Evolutionary conservation across 2,888 invertebrate species (phyloP).

Genomic region (Meloe dianella): DNA sequence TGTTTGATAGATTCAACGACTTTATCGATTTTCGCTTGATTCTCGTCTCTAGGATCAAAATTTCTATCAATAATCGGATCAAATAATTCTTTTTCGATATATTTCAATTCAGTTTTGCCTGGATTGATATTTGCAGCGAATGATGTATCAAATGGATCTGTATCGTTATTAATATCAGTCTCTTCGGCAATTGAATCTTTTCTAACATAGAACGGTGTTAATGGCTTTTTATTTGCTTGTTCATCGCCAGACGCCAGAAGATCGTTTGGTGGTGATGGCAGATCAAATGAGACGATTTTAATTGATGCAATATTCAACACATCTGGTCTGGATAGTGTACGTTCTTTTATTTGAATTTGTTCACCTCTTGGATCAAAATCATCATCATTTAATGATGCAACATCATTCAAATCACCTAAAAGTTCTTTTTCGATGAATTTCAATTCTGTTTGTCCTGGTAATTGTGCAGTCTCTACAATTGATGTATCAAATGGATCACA

Average conservation of each 20-base stretch:
- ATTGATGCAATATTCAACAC: conserved; percentile 56
- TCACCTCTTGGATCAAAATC: conserved; percentile 83
- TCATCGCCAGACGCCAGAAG: conserved; percentile 66
- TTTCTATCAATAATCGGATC: conserved; percentile 46
- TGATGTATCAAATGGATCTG: conserved; percentile 74
- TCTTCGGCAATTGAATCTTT: conserved; percentile 66
- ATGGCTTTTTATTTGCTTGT: conserved; percentile 68
- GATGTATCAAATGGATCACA: conserved; percentile 90
- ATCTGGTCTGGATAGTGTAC: conserved; percentile 69
- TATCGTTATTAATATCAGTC: conserved; percentile 59
- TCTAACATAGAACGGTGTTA: conserved; percentile 81
- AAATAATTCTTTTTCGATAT: conserved; percentile 64
- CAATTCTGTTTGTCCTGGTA: conserved; percentile 79
- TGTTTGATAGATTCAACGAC: conserved; percentile 58
- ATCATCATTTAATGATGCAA: conserved; percentile 63
- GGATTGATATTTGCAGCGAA: conserved; percentile 63
- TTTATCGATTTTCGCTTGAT: conserved; percentile 48
- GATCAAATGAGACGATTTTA: conserved; percentile 67
- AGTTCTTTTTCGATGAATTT: conserved; percentile 81
- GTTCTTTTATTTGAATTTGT: conserved; percentile 56
- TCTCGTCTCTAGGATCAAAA: conserved; percentile 63
- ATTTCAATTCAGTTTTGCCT: conserved; percentile 65
- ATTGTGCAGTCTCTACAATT: conserved; percentile 71
- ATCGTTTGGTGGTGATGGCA: conserved; percentile 63
- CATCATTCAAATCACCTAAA: conserved; percentile 63